A percentile compares a stretch with the other conserved stretches of the same genome.
Evolutionary conservation across 2,113 vertebrate genomes (phyloP).

Genomic region (Calypte anna): DNA sequence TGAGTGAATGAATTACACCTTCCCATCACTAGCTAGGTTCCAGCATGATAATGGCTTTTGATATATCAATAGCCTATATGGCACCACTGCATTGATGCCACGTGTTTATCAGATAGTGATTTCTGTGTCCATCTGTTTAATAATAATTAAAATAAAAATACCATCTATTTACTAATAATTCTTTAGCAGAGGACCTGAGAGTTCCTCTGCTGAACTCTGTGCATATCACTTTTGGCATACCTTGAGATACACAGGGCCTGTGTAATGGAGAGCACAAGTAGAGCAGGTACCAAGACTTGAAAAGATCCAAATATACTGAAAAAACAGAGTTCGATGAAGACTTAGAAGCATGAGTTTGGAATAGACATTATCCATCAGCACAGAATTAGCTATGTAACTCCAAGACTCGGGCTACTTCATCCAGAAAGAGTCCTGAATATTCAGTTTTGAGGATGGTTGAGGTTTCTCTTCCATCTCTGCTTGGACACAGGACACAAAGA

Average conservation of each 20-base stretch:
- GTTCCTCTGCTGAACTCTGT: not conserved
- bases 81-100: not conserved
- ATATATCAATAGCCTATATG: fast-evolving
- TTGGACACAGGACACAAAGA: not conserved
- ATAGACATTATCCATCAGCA: not conserved
- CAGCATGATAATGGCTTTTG: not conserved
- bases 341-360: not conserved
- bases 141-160: not conserved
- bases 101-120: fast-evolving
- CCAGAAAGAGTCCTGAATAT: not conserved
- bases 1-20: not conserved
- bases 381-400: not conserved
- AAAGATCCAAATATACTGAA: not conserved
- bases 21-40: not conserved
- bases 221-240: not conserved
- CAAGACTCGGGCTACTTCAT: not conserved
- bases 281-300: not conserved
- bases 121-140: not conserved
- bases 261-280: not conserved
- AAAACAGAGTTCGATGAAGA: not conserved
- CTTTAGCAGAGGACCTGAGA: not conserved
- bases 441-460: not conserved
- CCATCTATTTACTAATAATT: not conserved
- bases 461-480: not conserved
- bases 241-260: not conserved